phyloP scores from a whole-genome alignment of 2,888 invertebrate genomes.

The Leistus spinibarbis region DNA sequence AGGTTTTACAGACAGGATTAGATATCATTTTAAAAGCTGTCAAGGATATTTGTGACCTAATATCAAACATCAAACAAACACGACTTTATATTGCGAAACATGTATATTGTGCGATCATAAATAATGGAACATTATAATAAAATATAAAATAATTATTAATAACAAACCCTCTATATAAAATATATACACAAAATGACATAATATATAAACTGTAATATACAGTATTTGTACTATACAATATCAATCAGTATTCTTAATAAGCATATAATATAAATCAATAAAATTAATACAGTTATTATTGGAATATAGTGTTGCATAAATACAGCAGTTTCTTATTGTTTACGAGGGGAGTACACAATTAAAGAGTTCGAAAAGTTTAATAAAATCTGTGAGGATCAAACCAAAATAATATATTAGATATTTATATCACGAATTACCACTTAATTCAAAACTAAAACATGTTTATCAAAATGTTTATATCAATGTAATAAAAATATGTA shows the following conservation, averaged over 20 bases:
- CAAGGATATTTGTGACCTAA: constrained; percentile 18
- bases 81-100: constrained; percentile 9
- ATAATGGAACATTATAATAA: constrained; percentile 16
- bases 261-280: background rate
- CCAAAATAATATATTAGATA: too few species aligned
- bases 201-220: constrained; percentile 5
- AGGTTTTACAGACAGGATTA: background rate
- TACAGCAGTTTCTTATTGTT: background rate
- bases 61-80: constrained; percentile 9
- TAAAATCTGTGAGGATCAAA: background rate
- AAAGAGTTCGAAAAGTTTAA: background rate
- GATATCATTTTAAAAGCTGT: constrained; percentile 9
- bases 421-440: too few species aligned
- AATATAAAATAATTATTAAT: constrained; percentile 23
- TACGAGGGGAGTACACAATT: background rate
- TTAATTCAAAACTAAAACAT: too few species aligned
- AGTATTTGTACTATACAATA: constrained; percentile 3
- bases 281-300: constrained; percentile 4
- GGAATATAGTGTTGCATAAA: background rate
- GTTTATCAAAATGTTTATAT: too few species aligned
- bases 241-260: background rate
- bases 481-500: too few species aligned
- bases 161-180: constrained; percentile 10
- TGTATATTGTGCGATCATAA: constrained; percentile 32
- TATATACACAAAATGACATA: constrained; percentile 20